These are phyloP conservation scores for Indri indri DNA, from an alignment of 2,113 vertebrate genomes.

Conservation along the genomic window DNA sequence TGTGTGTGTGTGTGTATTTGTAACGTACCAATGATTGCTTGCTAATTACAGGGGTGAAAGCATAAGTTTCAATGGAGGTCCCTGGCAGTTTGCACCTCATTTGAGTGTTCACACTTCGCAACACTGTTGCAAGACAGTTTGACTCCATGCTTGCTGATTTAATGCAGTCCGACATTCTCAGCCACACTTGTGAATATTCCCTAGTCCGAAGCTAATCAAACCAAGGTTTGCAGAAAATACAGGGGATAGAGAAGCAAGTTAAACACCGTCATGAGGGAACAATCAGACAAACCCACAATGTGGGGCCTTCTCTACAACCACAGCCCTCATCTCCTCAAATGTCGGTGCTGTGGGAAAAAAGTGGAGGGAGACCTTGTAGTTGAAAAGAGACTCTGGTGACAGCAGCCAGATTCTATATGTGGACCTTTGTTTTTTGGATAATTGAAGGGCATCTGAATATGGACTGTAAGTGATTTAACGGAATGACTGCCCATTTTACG, in stretches of 20 bases:
- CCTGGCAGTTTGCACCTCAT: no score
- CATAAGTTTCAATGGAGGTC: not conserved
- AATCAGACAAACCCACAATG: not conserved
- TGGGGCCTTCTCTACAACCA: no score
- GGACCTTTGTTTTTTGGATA: not conserved
- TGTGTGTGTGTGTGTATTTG: not conserved
- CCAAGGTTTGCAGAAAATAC: not conserved
- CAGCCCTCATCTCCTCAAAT: not conserved
- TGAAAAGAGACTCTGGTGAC: not conserved
- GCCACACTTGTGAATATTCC: not conserved
- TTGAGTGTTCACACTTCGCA: accelerated
- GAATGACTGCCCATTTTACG: not conserved
- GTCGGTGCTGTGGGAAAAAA: not conserved
- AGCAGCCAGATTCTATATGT: not conserved
- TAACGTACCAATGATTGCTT: not conserved
- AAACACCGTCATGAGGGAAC: not conserved
- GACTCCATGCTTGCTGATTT: not conserved
- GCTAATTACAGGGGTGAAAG: not conserved
- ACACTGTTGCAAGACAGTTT: accelerated
- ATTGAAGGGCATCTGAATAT: accelerated
- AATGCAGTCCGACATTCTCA: not conserved
- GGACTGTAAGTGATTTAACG: not conserved
- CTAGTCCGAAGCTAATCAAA: not conserved
- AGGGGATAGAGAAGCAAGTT: not conserved
- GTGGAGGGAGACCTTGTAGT: not conserved